These are phyloP conservation scores for Thamnaconus septentrionalis DNA, from an alignment of 2,113 vertebrate species.

Conservation along the genomic window DNA sequence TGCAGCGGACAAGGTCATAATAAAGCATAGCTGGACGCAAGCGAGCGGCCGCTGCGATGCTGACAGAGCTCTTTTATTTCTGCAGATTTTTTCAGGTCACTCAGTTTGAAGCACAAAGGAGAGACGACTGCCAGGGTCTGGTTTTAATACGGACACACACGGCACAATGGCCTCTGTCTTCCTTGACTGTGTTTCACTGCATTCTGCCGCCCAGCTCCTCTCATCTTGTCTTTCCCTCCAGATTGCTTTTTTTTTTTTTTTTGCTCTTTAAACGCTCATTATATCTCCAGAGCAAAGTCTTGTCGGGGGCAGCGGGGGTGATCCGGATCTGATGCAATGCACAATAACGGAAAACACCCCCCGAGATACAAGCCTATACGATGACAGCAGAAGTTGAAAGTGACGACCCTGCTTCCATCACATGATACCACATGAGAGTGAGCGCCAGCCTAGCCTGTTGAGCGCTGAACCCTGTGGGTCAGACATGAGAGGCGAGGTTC, in stretches of 20 bases:
- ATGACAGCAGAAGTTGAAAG: constrained; percentile 69
- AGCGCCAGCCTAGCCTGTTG: constrained; percentile 51
- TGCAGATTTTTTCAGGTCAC: constrained; percentile 51
- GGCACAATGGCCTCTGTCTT: constrained; percentile 66
- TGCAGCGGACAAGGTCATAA: constrained; percentile 68
- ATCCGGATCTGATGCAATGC: constrained; percentile 68
- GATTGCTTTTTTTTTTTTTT: constrained; percentile 14
- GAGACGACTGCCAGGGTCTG: constrained; percentile 65
- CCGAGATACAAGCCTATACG: constrained; percentile 49
- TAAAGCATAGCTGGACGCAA: constrained; percentile 53
- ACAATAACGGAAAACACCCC: constrained; percentile 77
- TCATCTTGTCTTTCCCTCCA: constrained; percentile 62
- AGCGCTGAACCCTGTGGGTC: constrained; percentile 49
- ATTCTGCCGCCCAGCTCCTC: constrained; percentile 51
- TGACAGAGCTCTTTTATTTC: constrained; percentile 56
- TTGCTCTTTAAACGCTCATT: constrained; percentile 56
- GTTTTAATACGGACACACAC: constrained; percentile 71
- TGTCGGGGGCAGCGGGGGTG: constrained; percentile 72
- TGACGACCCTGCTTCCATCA: background rate
- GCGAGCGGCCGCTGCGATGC: constrained; percentile 7
- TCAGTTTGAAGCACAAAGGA: constrained; percentile 49
- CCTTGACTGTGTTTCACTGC: constrained; percentile 54
- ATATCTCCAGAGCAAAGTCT: constrained; percentile 66
- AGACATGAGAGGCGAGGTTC: constrained; percentile 50
- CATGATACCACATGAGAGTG: constrained; percentile 63